These are phyloP conservation scores for Aplysina aerophoba DNA, from an alignment of 37 sponge, comb jelly and placozoan genomes.

Conservation along the genomic window DNA sequence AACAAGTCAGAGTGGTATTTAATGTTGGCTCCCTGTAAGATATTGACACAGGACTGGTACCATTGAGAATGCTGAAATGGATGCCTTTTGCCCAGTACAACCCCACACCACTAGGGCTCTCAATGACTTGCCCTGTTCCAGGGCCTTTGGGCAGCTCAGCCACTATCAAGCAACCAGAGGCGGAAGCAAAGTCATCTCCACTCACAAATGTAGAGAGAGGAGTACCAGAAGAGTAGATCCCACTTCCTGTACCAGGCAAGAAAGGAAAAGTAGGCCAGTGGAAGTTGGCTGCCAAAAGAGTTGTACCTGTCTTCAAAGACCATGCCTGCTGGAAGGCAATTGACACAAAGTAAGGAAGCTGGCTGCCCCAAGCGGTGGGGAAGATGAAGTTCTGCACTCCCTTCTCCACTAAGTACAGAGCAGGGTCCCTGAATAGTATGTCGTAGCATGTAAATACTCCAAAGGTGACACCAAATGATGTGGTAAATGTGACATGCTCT, in stretches of 20 bases:
- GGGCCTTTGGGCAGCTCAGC: too few species aligned
- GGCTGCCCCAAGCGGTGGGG: constrained; percentile 67
- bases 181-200: too few species aligned
- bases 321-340: constrained; percentile 56
- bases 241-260: constrained; percentile 54
- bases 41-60: too few species aligned
- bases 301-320: constrained; percentile 34
- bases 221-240: constrained; percentile 66
- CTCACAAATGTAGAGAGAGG: too few species aligned
- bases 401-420: constrained; percentile 23
- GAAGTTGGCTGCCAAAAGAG: constrained; percentile 60
- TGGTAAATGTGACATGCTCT: constrained; percentile 37
- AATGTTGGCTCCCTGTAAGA: too few species aligned
- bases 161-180: too few species aligned
- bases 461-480: constrained; percentile 69
- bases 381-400: constrained; percentile 61
- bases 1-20: too few species aligned
- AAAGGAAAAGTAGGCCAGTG: constrained; percentile 25
- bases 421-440: constrained; percentile 53
- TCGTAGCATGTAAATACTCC: constrained; percentile 78
- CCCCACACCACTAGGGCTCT: too few species aligned
- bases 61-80: too few species aligned
- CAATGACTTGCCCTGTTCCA: too few species aligned
- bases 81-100: too few species aligned
- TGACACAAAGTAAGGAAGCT: constrained; percentile 43